A percentile compares a stretch with the other conserved stretches of the same genome.
These are phyloP conservation scores for Gymnorhina tibicen DNA, from an alignment of 2,113 vertebrate species.

Conservation along the genomic window DNA sequence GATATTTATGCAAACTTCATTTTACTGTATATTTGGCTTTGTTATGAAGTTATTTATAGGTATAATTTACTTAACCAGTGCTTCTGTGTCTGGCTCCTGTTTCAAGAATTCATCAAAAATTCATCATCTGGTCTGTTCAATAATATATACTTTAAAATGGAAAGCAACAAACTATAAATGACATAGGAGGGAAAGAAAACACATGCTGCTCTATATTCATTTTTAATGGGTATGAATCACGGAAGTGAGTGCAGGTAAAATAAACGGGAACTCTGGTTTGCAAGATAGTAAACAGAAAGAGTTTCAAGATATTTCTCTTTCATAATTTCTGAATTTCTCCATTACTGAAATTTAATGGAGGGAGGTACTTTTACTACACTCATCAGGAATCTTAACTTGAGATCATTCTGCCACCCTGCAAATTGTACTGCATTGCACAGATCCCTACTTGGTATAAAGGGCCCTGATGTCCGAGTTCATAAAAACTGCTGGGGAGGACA, in stretches of 20 bases:
- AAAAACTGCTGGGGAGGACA: neutral
- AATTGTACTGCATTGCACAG: neutral
- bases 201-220: neutral
- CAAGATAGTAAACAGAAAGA: neutral
- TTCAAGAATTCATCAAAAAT: constrained; percentile 50
- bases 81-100: constrained; percentile 10
- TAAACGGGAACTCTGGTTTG: neutral
- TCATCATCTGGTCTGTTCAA: constrained; percentile 34
- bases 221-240: constrained; percentile 24
- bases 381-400: neutral
- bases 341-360: neutral
- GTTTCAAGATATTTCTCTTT: neutral
- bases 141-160: constrained; percentile 55
- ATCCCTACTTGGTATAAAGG: neutral
- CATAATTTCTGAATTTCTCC: neutral
- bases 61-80: constrained; percentile 33
- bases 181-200: neutral
- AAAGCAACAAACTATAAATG: constrained; percentile 28
- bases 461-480: neutral
- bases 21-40: constrained; percentile 31
- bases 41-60: constrained; percentile 31
- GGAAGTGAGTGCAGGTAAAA: neutral
- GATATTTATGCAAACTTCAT: neutral
- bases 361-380: neutral
- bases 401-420: neutral